Conservation (phyloP, 2,113 vertebrate genomes). For the Isurus oxyrinchus region DNA sequence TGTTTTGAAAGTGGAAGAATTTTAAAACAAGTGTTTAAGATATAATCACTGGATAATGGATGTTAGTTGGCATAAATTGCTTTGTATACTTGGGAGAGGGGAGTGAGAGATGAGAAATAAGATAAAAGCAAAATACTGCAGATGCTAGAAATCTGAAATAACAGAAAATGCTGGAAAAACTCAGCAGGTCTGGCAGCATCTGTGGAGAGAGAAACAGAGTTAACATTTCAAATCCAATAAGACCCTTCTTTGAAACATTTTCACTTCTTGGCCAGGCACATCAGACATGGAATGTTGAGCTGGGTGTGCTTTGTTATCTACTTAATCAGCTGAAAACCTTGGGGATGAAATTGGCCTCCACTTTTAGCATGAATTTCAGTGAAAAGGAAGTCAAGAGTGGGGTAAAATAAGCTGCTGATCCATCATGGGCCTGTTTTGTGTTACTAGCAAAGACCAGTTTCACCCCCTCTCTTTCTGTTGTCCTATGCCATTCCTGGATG, state of each 20-base stretch:
- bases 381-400: background rate
- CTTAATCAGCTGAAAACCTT: background rate
- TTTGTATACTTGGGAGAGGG: background rate
- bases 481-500: background rate
- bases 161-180: no score
- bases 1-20: background rate
- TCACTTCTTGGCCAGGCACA: background rate
- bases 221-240: no score
- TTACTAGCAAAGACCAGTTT: background rate
- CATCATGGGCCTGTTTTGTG: background rate
- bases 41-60: background rate
- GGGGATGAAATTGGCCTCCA: background rate
- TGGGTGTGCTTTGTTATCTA: background rate
- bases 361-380: background rate
- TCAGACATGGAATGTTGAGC: background rate
- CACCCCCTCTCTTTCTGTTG: no score
- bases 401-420: background rate
- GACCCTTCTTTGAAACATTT: background rate
- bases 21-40: background rate
- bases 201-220: no score
- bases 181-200: no score
- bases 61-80: background rate
- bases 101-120: background rate
- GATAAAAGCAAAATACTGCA: no score
- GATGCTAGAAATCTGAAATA: no score